Base-by-base conservation (phyloP, 2,797 vertebrate genomes). In the Mareca penelope region DNA sequence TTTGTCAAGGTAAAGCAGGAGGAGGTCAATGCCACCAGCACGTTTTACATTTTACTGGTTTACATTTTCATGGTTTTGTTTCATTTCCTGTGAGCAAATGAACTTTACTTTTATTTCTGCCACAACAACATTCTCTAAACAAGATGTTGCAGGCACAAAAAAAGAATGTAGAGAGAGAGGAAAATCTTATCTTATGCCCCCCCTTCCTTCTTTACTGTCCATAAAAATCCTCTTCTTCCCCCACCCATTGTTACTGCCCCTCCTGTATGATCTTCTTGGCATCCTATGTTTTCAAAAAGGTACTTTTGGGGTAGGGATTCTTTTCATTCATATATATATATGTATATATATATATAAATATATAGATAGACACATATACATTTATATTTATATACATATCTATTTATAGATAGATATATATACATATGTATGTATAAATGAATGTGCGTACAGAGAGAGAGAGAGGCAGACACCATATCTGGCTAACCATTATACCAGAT, bases 1-100 rank as follows among this genome's bases (percentile, higher is more conserved):
- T 85, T 92, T 79, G 55, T 93, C 90, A 96, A 96, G 95, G 91
- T 96, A 91, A 97, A 93, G 71, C 78, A 75, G 64, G 53, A 89
- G 80, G 93, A 89, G 87, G 91, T 96, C 86, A 81, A 79, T 94
- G 89, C 67, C 53, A 8, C 55, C 75, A 85, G 77, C 52, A 48
- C 10, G 55, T 87, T 94, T 95, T 88, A 90, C 72, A 80, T 91
- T 92, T 92, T 57, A 65, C 86, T 94, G 42, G 53, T 94, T 95
- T 85, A 93, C 93, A 63, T 79, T 65, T 92, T 96, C 60, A 23
- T 19, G 44, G 70, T 52, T 85, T 69, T 84, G 88, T 81, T 86
- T 80, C 3, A 68, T 72, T 94, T 86, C 72, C 63, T 72, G 40
- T 14, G n/a, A 89, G 80, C 80, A 93, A 94, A 82, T 35, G n/a